Percentiles rank a stretch among this genome's conserved stretches.
Conservation (phyloP, 2,888 invertebrate species). For the Cantharis rustica region DNA sequence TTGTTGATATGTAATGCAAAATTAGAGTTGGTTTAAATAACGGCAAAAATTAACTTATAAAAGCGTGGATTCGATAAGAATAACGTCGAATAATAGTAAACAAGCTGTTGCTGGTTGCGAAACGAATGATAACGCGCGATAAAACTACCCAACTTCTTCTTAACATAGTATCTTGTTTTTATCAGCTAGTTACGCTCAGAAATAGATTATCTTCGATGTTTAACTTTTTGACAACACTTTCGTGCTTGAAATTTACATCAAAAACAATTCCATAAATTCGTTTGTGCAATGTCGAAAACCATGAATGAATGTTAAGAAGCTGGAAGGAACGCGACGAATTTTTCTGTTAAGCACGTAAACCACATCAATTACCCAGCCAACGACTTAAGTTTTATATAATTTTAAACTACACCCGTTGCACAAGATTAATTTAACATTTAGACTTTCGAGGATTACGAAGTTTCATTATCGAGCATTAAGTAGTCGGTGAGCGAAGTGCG, state of each 20-base stretch:
- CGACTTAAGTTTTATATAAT: neutral
- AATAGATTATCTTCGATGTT: neutral
- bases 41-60: conserved; percentile 1
- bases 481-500: conserved; percentile 14
- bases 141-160: conserved; percentile 9
- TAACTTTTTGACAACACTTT: neutral
- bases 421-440: conserved; percentile 15
- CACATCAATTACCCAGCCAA: neutral
- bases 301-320: neutral
- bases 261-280: neutral
- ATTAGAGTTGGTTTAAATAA: conserved; percentile 4
- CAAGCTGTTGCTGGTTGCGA: conserved; percentile 27
- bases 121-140: conserved; percentile 11
- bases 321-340: neutral
- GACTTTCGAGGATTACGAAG: neutral
- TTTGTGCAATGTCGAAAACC: neutral
- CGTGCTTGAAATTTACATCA: neutral
- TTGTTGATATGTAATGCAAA: neutral
- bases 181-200: neutral
- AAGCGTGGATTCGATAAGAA: conserved; percentile 14
- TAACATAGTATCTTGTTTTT: neutral
- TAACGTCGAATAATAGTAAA: conserved; percentile 21
- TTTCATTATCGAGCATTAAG: conserved; percentile 14
- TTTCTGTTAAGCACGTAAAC: neutral
- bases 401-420: neutral